phyloP scores from a whole-genome alignment of 2,113 vertebrate species.

The Anolis sagrei region DNA sequence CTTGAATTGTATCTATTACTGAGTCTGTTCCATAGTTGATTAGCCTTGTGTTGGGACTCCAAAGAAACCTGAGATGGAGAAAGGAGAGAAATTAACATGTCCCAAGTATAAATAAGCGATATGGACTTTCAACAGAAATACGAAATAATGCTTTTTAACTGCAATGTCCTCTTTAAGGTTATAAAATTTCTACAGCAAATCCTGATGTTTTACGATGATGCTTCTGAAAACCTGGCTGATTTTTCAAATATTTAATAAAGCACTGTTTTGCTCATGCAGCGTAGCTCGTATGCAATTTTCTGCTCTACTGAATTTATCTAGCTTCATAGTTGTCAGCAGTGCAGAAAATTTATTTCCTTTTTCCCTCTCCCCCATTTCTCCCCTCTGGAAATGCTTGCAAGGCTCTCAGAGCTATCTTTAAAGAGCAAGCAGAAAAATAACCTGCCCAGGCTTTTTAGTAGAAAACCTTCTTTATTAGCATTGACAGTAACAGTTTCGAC shows the following conservation, averaged over 20 bases:
- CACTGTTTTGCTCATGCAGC: slow-evolving; percentile 55
- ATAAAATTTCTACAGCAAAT: slow-evolving; percentile 51
- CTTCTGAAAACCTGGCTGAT: slow-evolving; percentile 55
- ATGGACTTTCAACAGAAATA: background rate
- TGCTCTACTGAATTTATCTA: slow-evolving; percentile 71
- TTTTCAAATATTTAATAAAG: slow-evolving; percentile 60
- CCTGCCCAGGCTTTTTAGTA: slow-evolving; percentile 48
- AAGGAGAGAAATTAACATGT: background rate
- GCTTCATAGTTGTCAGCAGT: slow-evolving; percentile 55
- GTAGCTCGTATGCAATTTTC: slow-evolving; percentile 71
- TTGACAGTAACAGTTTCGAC: slow-evolving; percentile 2
- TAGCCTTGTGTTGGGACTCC: background rate
- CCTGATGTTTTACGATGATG: slow-evolving; percentile 37
- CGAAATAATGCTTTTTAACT: slow-evolving; percentile 30
- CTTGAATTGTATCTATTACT: background rate
- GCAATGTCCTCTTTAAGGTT: slow-evolving; percentile 50
- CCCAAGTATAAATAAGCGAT: background rate
- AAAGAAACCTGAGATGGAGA: background rate
- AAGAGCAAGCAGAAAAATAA: slow-evolving; percentile 52
- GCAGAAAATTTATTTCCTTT: slow-evolving; percentile 65
- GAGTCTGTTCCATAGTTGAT: background rate
- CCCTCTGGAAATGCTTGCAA: slow-evolving; percentile 1
- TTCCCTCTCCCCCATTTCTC: background rate
- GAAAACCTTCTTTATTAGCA: slow-evolving; percentile 48
- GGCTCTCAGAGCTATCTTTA: slow-evolving; percentile 39